Percentiles rank a stretch among this genome's conserved stretches.
Evolutionary conservation across 2,888 invertebrate genomes (phyloP).

Genomic region (Oxytorus armatus): DNA sequence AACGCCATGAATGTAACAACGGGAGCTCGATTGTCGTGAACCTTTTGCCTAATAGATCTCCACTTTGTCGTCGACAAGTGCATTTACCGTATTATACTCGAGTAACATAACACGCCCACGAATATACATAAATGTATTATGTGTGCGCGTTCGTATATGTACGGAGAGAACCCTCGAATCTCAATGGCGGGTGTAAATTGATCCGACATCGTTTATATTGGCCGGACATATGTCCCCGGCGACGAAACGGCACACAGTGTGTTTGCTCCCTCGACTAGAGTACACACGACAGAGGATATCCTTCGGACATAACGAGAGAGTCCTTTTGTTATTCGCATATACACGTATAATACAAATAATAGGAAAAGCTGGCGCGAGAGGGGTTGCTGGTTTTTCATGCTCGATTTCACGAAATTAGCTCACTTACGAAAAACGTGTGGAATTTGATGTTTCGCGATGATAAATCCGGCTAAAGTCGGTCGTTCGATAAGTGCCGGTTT

Average conservation of each 20-base stretch:
- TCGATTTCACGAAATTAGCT: conserved; percentile 60
- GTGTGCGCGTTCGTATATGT: background rate
- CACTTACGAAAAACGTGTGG: background rate
- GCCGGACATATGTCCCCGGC: conserved; percentile 63
- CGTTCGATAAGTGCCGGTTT: conserved; percentile 25
- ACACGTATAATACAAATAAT: conserved; percentile 47
- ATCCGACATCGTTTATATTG: conserved; percentile 56
- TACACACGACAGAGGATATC: background rate
- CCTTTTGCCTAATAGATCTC: conserved; percentile 6
- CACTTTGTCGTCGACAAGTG: conserved; percentile 41
- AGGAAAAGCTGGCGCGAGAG: conserved; percentile 23
- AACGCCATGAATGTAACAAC: background rate
- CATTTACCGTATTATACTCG: conserved; percentile 37
- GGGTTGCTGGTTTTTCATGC: conserved; percentile 48
- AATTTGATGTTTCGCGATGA: conserved; percentile 13
- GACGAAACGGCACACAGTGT: conserved; percentile 39
- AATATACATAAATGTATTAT: conserved; percentile 1
- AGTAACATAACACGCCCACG: conserved; percentile 27
- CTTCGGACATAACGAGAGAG: conserved; percentile 7
- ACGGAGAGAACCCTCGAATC: conserved; percentile 27
- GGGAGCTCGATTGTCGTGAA: background rate
- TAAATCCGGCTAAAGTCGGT: conserved; percentile 61
- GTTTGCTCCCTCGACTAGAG: background rate
- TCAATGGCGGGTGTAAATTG: conserved; percentile 54
- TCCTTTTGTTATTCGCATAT: conserved; percentile 23